A percentile compares a stretch with the other conserved stretches of the same genome.
Conservation (phyloP, 2,797 vertebrate genomes). For the Linurgus olivaceus region DNA sequence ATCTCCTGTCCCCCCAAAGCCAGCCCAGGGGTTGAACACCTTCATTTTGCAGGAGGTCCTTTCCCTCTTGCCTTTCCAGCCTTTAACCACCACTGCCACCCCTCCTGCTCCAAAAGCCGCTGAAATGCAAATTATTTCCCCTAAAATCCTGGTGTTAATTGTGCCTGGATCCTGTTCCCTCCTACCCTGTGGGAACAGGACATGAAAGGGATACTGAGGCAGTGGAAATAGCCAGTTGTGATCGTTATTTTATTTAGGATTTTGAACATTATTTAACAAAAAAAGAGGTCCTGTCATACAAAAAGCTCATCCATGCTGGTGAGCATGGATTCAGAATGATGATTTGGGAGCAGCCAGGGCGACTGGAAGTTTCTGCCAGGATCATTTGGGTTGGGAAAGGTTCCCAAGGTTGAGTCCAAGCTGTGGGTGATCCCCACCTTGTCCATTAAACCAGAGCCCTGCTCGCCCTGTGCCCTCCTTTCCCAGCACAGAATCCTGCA, state of each 20-base stretch:
- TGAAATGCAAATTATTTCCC: background rate
- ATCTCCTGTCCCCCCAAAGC: background rate
- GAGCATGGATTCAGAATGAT: fast-evolving
- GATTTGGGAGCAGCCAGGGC: no score
- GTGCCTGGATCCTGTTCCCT: background rate
- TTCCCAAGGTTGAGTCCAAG: fast-evolving
- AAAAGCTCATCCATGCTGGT: background rate
- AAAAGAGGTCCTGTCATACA: background rate
- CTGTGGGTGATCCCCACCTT: background rate
- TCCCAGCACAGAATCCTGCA: fast-evolving
- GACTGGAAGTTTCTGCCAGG: background rate
- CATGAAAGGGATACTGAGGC: background rate
- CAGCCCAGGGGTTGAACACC: background rate
- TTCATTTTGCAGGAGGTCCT: background rate
- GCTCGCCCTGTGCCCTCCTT: background rate
- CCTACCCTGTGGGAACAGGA: background rate
- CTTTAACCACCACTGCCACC: background rate
- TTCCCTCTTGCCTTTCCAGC: background rate
- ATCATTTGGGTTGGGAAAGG: background rate
- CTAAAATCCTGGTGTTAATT: background rate
- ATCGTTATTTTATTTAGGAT: background rate
- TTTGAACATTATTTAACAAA: background rate
- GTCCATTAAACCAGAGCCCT: fast-evolving
- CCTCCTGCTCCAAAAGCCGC: background rate
- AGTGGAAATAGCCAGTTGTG: background rate